phyloP scores from a whole-genome alignment of 2,797 vertebrate genomes.

The Pelochelys cantorii region DNA sequence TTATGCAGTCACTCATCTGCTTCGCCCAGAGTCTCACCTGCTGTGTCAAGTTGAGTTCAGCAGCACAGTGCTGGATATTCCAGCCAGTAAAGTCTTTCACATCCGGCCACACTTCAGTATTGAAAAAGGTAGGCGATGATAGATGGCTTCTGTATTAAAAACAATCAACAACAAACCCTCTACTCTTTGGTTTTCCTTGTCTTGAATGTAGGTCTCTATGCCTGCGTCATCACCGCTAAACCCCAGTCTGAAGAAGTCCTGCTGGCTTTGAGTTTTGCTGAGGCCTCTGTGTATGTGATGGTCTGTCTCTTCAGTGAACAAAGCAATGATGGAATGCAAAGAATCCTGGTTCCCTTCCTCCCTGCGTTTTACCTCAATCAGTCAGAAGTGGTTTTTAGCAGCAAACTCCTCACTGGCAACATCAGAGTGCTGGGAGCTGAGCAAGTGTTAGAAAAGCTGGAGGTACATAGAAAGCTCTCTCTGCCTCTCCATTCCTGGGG shows the following conservation, averaged over 20 bases:
- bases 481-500: background rate
- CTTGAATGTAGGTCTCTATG: constrained; percentile 64
- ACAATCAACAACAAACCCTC: background rate
- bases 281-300: constrained; percentile 46
- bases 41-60: constrained; percentile 72
- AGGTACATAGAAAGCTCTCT: constrained; percentile 45
- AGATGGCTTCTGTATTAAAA: background rate
- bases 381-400: constrained; percentile 65
- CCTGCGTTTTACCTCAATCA: constrained; percentile 77
- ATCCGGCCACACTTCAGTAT: constrained; percentile 56
- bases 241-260: constrained; percentile 46
- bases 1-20: constrained; percentile 29
- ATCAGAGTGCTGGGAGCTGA: constrained; percentile 69
- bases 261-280: constrained; percentile 54
- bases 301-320: constrained; percentile 44
- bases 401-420: background rate
- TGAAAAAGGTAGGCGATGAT: constrained; percentile 65
- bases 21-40: constrained; percentile 66
- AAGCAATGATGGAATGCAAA: constrained; percentile 20
- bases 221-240: constrained; percentile 60
- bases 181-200: background rate
- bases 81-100: constrained; percentile 65
- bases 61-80: constrained; percentile 42
- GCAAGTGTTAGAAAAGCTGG: constrained; percentile 65
- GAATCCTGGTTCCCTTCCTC: constrained; percentile 70